Evolutionary conservation across 2,113 vertebrate genomes (phyloP), one percentile per base, ranked within the genome.

Genomic region (Uropsilus gracilis): DNA sequence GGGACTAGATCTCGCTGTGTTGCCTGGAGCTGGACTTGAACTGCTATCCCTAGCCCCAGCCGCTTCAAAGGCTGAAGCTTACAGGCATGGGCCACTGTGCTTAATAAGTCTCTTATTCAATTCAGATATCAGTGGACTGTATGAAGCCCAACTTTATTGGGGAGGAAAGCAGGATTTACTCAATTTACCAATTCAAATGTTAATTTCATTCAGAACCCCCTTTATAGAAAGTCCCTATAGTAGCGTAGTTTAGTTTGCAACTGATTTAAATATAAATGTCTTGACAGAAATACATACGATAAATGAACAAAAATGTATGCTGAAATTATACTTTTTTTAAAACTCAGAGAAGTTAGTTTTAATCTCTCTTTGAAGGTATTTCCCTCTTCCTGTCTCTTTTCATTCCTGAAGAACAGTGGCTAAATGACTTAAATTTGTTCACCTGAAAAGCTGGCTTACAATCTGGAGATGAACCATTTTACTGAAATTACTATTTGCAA

Each of bases 401-500:
- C 6, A 61, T 89, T 92, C 50, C 17, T 44, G 57, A 64, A 78
- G 63, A 77, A 68, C 32, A 61, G 69, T 7, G 28, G 42, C 66
- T 11, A 88, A n/a, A 63, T 71, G n/a, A 32, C 26, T 80, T 80
- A 81, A n/a, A 64, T 48, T 77, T 50, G 34, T 5, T 18, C 53
- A 81, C 46, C 9, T 83, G 73, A 91, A 55, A 96, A 22, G 2
- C 64, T 91, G 34, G 39, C 7, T 20, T 55, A 6, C 92, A 88
- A 76, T 44, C 66, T 66, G 28, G 50, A 78, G 24, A 34, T 63
- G 12, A 90, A 24, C n/a, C 8, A 30, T 77, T 89, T 92, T 66
- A 64, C 78, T 64, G 59, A 86, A 97, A 96, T 85, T 82, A 69
- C 71, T 89, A 57, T 91, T 86, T 91, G 39, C 32, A 86, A 90